These are phyloP conservation scores for Jordanella pulchra DNA, from an alignment of 2,797 vertebrate genomes.

Conservation along the genomic window DNA sequence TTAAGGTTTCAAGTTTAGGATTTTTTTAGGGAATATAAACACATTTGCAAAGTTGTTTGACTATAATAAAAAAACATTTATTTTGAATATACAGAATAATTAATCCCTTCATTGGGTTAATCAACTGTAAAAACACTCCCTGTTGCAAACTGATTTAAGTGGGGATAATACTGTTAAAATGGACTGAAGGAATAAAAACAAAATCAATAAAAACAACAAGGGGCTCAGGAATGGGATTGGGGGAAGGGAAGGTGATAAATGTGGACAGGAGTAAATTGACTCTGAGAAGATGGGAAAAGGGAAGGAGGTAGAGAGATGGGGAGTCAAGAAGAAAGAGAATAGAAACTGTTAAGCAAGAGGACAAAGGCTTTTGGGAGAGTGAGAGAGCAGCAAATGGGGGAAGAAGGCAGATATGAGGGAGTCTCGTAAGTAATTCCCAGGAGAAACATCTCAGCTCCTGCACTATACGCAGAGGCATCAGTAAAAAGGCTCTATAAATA, in stretches of 20 bases:
- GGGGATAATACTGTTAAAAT: constrained; percentile 9
- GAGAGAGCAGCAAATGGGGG: constrained; percentile 46
- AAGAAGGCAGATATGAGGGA: constrained; percentile 47
- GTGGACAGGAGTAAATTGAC: constrained; percentile 34
- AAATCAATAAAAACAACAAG: constrained; percentile 21
- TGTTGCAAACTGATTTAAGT: not conserved
- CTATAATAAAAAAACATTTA: not conserved
- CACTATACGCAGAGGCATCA: constrained; percentile 61
- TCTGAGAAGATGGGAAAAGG: constrained; percentile 17
- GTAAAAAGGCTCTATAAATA: constrained; percentile 77
- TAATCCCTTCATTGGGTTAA: constrained; percentile 32
- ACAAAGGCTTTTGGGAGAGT: constrained; percentile 33
- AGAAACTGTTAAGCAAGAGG: constrained; percentile 36
- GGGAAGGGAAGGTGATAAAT: constrained; percentile 30
- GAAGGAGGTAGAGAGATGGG: constrained; percentile 3
- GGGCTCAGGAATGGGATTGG: constrained; percentile 12
- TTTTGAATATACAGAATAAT: constrained; percentile 21
- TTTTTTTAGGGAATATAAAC: not conserved
- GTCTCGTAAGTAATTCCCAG: constrained; percentile 63
- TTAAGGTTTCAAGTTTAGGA: not conserved
- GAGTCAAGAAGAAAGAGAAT: constrained; percentile 19
- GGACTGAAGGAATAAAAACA: constrained; percentile 9
- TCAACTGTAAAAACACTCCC: not conserved
- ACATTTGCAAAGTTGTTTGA: not conserved
- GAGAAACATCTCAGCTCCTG: constrained; percentile 54